Evolutionary conservation across 2,113 vertebrate genomes (phyloP).

Genomic region (Zosterops lateralis): DNA sequence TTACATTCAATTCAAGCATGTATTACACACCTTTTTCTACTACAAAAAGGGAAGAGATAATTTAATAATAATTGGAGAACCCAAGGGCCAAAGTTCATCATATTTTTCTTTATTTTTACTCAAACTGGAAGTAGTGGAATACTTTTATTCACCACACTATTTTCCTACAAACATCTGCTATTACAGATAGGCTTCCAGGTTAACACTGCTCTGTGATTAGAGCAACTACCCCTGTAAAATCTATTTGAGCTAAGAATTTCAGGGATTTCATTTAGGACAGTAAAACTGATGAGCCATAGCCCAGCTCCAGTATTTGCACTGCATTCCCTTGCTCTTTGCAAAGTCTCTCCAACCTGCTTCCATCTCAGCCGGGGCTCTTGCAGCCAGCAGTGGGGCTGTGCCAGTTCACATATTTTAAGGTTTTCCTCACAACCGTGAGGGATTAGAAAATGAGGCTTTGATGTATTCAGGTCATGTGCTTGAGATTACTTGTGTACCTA

Average conservation of each 20-base stretch:
- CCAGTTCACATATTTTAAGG: neutral
- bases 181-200: neutral
- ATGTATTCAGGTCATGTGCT: conserved; percentile 25
- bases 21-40: neutral
- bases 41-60: neutral
- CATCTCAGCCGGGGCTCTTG: neutral
- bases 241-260: neutral
- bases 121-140: neutral
- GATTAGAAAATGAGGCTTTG: conserved; percentile 32
- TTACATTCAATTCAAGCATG: neutral
- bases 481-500: conserved; percentile 23
- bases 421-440: conserved; percentile 4
- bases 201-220: neutral
- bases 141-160: neutral
- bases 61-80: neutral
- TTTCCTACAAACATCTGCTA: neutral
- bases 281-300: neutral
- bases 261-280: neutral
- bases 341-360: neutral
- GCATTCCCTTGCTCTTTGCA: neutral
- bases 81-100: neutral
- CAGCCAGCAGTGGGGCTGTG: neutral
- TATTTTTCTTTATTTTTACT: neutral
- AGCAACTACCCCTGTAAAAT: neutral
- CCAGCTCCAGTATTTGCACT: neutral